Evolutionary conservation across 2,888 invertebrate species (phyloP), one percentile per base, ranked within the genome.

Genomic region (Athrips mouffetella): DNA sequence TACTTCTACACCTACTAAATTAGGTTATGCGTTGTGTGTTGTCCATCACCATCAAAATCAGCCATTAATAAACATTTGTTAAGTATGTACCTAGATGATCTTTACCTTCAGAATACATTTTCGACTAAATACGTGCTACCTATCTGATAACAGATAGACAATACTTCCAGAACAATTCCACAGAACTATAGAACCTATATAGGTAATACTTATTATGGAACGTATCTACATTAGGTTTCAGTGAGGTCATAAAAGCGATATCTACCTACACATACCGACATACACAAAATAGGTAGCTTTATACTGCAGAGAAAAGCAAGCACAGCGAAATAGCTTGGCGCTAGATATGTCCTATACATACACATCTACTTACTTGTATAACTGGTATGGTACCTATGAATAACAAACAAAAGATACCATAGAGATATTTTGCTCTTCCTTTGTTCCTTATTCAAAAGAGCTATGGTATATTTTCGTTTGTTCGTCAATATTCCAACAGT

Each of bases 331-430:
- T 37, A 23, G 31, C 45, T 23, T 44, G 27, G 35, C 42, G 40
- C 42, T 50, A 30, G 37, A 37, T 31, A 7, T 30, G 13, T 13
- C 11, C 57, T 50, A 53, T 61, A 57, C 52, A 49, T n/a, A n/a
- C n/a, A n/a, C n/a, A n/a, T n/a, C n/a, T 50, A 66, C 57, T 63
- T 54, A 59, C 57, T 53, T 59, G 55, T 50, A 50, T 39, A 49
- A 20, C 29, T 47, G 33, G 10, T 55, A 53, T 47, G 33, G 10
- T 55, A 53, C 55, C 56, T 58, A 62, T 57, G 62, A 56, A 63
- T 65, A 65, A 60, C 74, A 77, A 76, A 80, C 75, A 80, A 77
- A 76, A 76, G 76, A 75, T 73, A 74, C 63, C 62, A 61, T 61
- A 64, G 70, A 76, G 70, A 75, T 56, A 40, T 33, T 48, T 58